phyloP scores from a whole-genome alignment of 2,113 vertebrate genomes.

The Arenaria interpres region DNA sequence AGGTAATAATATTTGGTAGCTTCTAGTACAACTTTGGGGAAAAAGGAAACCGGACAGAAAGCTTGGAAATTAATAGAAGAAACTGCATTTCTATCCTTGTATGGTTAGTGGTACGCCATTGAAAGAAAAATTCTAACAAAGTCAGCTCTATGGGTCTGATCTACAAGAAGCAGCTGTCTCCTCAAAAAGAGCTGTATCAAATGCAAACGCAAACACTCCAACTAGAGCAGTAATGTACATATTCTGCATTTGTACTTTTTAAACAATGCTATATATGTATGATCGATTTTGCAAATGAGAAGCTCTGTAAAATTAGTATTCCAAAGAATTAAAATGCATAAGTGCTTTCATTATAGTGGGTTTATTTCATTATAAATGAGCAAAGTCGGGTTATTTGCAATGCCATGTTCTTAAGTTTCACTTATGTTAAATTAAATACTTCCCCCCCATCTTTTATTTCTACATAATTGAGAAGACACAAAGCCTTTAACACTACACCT shows the following conservation, averaged over 20 bases:
- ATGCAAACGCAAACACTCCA: background rate
- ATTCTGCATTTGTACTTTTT: background rate
- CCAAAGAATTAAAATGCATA: background rate
- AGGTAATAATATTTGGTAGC: conserved; percentile 37
- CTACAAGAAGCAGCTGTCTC: background rate
- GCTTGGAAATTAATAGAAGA: conserved; percentile 20
- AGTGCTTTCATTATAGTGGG: background rate
- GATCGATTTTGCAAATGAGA: background rate
- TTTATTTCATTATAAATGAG: background rate
- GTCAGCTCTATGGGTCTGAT: background rate
- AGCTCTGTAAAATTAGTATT: background rate
- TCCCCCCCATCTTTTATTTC: background rate
- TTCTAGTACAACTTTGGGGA: conserved; percentile 8
- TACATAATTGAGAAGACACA: background rate
- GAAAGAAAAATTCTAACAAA: background rate
- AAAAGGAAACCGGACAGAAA: background rate
- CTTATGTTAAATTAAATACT: background rate
- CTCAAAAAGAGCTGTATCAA: background rate
- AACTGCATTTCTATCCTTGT: background rate
- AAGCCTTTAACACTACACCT: background rate
- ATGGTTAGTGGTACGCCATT: background rate
- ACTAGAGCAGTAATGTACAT: background rate
- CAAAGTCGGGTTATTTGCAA: background rate
- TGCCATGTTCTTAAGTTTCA: background rate
- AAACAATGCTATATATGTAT: background rate